Conservation (phyloP, 2,797 vertebrate species). For the Dicrostonyx torquatus region DNA sequence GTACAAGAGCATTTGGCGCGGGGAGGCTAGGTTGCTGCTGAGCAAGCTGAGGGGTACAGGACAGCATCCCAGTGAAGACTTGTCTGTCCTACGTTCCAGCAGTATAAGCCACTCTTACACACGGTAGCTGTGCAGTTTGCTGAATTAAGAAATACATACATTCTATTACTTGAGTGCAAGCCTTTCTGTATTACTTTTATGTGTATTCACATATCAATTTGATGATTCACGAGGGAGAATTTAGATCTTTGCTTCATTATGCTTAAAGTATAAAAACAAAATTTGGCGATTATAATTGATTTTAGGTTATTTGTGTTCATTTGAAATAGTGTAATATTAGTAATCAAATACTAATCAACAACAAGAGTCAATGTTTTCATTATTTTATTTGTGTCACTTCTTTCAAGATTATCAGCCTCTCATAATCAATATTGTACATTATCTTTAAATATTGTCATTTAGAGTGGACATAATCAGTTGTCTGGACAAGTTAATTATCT, state of each 20-base stretch:
- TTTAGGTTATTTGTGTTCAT: conserved; percentile 49
- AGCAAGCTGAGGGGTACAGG: neutral
- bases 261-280: conserved; percentile 30
- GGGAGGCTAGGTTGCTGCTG: neutral
- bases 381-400: conserved; percentile 24
- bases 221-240: conserved; percentile 29
- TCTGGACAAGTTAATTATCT: conserved; percentile 61
- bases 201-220: neutral
- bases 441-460: conserved; percentile 30
- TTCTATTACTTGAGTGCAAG: neutral
- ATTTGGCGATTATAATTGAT: conserved; percentile 40
- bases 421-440: conserved; percentile 45
- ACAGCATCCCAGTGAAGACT: neutral
- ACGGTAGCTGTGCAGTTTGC: neutral
- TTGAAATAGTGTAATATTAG: conserved; percentile 42
- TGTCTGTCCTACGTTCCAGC: neutral
- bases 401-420: conserved; percentile 22
- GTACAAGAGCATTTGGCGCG: neutral
- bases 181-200: conserved; percentile 4
- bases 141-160: conserved; percentile 8
- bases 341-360: conserved; percentile 32
- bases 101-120: neutral
- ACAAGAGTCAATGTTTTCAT: neutral
- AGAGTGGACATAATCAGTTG: neutral
- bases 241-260: conserved; percentile 60